These are phyloP conservation scores for Drosophila paracracens DNA, from an alignment of 2,888 invertebrate genomes.

Conservation along the genomic window DNA sequence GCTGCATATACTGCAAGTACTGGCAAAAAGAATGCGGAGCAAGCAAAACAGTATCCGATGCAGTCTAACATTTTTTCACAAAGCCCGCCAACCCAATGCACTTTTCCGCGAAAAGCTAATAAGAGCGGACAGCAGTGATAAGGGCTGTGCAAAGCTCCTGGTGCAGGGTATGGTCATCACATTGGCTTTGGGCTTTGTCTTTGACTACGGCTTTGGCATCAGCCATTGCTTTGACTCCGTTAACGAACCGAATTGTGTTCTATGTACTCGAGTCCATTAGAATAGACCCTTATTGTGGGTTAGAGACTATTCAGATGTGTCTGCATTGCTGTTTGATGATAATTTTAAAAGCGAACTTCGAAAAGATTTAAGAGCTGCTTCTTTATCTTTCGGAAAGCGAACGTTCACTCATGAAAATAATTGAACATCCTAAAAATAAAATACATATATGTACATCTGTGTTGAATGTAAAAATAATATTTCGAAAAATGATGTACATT, in stretches of 20 bases:
- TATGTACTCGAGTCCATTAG: conserved; percentile 11
- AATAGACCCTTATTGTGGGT: background rate
- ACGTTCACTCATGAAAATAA: background rate
- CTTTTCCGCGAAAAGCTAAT: conserved; percentile 60
- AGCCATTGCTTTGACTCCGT: conserved; percentile 27
- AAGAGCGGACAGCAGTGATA: conserved; percentile 18
- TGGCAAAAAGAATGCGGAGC: conserved; percentile 30
- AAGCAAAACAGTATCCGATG: conserved; percentile 21
- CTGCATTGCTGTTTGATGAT: background rate
- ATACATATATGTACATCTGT: background rate
- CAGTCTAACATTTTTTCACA: conserved; percentile 60
- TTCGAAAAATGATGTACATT: background rate
- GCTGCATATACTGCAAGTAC: conserved; percentile 56
- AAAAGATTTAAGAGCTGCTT: background rate
- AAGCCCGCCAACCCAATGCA: conserved; percentile 57
- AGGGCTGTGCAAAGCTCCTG: conserved; percentile 8
- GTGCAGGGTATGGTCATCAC: background rate
- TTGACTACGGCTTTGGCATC: conserved; percentile 13
- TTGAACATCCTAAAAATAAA: background rate
- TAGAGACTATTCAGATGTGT: background rate
- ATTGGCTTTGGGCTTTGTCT: conserved; percentile 19
- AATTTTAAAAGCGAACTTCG: background rate
- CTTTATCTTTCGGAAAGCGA: background rate
- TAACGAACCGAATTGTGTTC: conserved; percentile 36
- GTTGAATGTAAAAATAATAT: background rate